Evolutionary conservation across 2,888 invertebrate genomes (phyloP).

Genomic region (Synergus laeviventris): DNA sequence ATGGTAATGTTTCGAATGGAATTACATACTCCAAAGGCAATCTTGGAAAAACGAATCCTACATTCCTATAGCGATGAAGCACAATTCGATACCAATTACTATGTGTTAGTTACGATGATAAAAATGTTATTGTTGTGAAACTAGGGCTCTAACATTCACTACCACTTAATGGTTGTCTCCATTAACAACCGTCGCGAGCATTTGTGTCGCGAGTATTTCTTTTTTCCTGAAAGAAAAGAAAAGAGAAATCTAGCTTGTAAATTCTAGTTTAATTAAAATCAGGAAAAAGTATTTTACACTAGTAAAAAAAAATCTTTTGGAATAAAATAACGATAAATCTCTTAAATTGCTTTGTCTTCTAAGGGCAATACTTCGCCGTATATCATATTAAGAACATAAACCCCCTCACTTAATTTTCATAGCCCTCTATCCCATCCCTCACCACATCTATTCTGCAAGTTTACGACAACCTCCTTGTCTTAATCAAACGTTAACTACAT

Average conservation of each 20-base stretch:
- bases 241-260: not conserved
- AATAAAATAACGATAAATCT: not conserved
- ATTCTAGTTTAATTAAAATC: not conserved
- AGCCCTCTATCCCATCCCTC: not conserved
- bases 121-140: not conserved
- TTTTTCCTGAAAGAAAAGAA: not conserved
- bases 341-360: not conserved
- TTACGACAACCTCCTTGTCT: not conserved
- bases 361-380: not conserved
- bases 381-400: not conserved
- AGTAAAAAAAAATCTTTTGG: not conserved
- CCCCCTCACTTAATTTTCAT: not conserved
- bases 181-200: conserved; percentile 22
- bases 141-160: not conserved
- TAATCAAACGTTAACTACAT: conserved; percentile 19
- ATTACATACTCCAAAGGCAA: not conserved
- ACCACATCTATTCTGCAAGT: not conserved
- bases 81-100: not conserved
- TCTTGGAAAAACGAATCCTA: not conserved
- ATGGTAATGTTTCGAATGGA: conserved; percentile 12
- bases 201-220: conserved; percentile 3
- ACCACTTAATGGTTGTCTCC: not conserved
- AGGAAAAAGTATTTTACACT: not conserved
- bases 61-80: not conserved
- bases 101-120: not conserved